phyloP scores from a whole-genome alignment of 1,140 invertebrate species.

The Dolichoris vasculosae region DNA sequence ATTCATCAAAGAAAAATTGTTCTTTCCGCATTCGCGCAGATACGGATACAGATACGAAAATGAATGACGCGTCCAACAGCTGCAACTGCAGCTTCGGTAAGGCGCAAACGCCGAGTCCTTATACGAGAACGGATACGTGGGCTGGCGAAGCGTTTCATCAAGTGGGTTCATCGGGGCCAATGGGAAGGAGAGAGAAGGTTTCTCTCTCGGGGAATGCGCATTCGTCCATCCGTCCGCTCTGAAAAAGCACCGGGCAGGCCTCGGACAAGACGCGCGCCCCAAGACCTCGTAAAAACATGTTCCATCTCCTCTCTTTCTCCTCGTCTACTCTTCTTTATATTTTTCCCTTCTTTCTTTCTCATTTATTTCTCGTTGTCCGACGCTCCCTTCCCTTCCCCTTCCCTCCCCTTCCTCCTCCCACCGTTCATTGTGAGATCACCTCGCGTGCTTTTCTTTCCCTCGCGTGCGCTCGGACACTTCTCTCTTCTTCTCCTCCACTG shows the following conservation, averaged over 20 bases:
- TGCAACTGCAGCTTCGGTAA: background rate
- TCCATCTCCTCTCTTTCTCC: slow-evolving; percentile 56
- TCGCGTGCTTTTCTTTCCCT: slow-evolving; percentile 48
- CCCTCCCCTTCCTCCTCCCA: background rate
- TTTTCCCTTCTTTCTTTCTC: slow-evolving; percentile 45
- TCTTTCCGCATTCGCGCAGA: background rate
- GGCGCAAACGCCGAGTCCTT: slow-evolving; percentile 24
- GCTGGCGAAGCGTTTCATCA: slow-evolving; percentile 68
- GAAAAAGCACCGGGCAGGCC: slow-evolving; percentile 58
- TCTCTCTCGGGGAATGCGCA: slow-evolving; percentile 62
- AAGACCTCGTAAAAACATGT: slow-evolving; percentile 67
- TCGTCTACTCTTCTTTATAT: slow-evolving; percentile 46
- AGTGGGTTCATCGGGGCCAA: slow-evolving; percentile 68
- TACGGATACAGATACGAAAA: slow-evolving; percentile 9
- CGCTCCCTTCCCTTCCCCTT: background rate
- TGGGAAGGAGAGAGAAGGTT: background rate
- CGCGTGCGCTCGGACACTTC: slow-evolving; percentile 47
- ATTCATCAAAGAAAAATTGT: slow-evolving; percentile 15
- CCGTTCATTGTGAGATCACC: slow-evolving; percentile 39
- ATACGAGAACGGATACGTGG: slow-evolving; percentile 55
- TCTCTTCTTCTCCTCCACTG: slow-evolving; percentile 55
- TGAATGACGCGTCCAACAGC: slow-evolving; percentile 2
- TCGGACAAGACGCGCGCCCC: slow-evolving; percentile 46
- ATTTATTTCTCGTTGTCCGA: slow-evolving; percentile 54
- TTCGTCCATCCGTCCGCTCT: slow-evolving; percentile 54